Percentiles rank a stretch among this genome's conserved stretches.
These are phyloP conservation scores for Lepidurus packardi DNA, from an alignment of 1,140 invertebrate genomes.

Conservation along the genomic window DNA sequence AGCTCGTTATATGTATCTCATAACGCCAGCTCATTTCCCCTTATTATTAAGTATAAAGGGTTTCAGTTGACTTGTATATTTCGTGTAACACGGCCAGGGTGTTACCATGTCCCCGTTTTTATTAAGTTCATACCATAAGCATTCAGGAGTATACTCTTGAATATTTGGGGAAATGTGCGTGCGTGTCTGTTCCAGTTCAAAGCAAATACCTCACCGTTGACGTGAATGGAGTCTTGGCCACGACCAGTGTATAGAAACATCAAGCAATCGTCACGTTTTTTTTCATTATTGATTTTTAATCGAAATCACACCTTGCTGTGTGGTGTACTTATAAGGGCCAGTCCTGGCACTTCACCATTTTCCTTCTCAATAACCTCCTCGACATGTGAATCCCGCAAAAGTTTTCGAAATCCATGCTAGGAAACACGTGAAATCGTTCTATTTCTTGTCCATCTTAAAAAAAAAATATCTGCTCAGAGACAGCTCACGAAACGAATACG, in stretches of 20 bases:
- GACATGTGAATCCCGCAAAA: neutral
- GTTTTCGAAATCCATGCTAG: conserved; percentile 9
- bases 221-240: conserved; percentile 18
- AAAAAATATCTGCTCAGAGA: conserved; percentile 23
- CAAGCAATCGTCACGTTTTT: conserved; percentile 13
- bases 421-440: neutral
- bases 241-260: conserved; percentile 21
- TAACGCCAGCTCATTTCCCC: conserved; percentile 1
- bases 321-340: conserved; percentile 1
- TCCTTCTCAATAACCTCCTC: neutral
- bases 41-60: conserved; percentile 6
- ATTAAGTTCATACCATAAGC: neutral
- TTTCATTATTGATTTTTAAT: neutral
- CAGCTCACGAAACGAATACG: conserved; percentile 21
- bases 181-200: conserved; percentile 31
- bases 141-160: neutral
- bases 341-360: conserved; percentile 12
- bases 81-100: conserved; percentile 14
- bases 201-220: conserved; percentile 30
- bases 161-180: neutral
- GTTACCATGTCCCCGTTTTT: neutral
- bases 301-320: neutral
- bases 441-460: conserved; percentile 24
- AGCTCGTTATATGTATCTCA: conserved; percentile 22
- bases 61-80: conserved; percentile 14